These are phyloP conservation scores for Drymodes brunneopygia DNA, from an alignment of 2,113 vertebrate genomes.

Conservation along the genomic window DNA sequence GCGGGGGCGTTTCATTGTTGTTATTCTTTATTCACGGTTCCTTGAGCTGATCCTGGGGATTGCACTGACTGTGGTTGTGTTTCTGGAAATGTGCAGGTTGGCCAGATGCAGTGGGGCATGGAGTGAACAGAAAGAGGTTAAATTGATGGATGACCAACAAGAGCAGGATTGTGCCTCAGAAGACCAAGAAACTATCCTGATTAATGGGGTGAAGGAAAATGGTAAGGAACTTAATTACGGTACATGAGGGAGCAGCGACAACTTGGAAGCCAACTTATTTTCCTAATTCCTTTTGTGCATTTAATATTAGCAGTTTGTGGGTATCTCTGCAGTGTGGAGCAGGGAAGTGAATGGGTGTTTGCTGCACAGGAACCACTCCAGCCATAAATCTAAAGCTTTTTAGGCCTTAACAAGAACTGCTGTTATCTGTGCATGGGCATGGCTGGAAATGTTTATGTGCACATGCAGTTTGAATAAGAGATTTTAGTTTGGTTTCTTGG, in stretches of 20 bases:
- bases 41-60: slow-evolving; percentile 8
- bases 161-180: slow-evolving; percentile 87
- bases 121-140: slow-evolving; percentile 82
- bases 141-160: slow-evolving; percentile 97
- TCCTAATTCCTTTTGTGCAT: neutral
- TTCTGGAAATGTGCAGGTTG: slow-evolving; percentile 82
- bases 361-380: neutral
- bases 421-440: neutral
- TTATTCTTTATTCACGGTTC: slow-evolving; percentile 22
- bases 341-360: neutral
- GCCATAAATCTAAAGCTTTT: neutral
- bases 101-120: slow-evolving; percentile 82
- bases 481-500: neutral
- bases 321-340: neutral
- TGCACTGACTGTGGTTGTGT: slow-evolving; percentile 68
- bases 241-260: neutral
- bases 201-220: slow-evolving; percentile 86
- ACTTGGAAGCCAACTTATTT: slow-evolving; percentile 6
- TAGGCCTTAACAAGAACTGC: neutral
- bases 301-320: neutral
- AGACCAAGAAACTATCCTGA: slow-evolving; percentile 84
- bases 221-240: slow-evolving; percentile 77
- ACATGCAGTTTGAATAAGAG: neutral
- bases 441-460: neutral
- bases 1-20: neutral